These are phyloP conservation scores for Procambarus virginalis DNA, from an alignment of 1,140 invertebrate species.

Conservation along the genomic window DNA sequence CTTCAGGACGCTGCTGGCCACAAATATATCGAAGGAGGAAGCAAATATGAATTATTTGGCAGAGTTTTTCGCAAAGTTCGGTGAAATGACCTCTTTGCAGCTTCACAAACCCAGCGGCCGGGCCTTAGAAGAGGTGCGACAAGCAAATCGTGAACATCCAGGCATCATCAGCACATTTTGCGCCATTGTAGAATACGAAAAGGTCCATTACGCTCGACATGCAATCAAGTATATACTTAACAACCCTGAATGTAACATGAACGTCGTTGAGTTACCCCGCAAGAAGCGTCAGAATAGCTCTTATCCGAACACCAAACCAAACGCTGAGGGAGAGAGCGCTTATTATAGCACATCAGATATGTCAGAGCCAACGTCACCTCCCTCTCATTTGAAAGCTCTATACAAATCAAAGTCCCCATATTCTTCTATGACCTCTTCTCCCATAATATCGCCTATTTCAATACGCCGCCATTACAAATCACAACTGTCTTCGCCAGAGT, in stretches of 20 bases:
- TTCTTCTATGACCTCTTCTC: conserved; percentile 26
- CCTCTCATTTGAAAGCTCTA: background rate
- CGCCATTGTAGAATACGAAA: conserved; percentile 91
- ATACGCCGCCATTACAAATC: background rate
- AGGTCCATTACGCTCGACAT: conserved; percentile 75
- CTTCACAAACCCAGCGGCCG: conserved; percentile 90
- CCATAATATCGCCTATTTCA: background rate
- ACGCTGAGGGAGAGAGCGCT: conserved; percentile 56
- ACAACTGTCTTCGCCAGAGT: conserved; percentile 39
- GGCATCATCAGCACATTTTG: conserved; percentile 83
- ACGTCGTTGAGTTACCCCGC: conserved; percentile 44
- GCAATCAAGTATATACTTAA: conserved; percentile 72
- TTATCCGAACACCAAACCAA: background rate
- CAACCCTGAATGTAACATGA: conserved; percentile 23
- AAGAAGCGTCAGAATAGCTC: conserved; percentile 18
- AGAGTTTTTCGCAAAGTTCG: conserved; percentile 88
- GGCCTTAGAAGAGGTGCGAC: conserved; percentile 90
- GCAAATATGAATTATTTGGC: conserved; percentile 90
- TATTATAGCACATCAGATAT: conserved; percentile 67
- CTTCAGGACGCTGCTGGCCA: conserved; percentile 87
- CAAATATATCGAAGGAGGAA: conserved; percentile 87
- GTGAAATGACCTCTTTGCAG: conserved; percentile 89
- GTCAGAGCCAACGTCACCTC: conserved; percentile 61
- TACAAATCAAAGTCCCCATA: conserved; percentile 4
- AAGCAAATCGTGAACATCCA: conserved; percentile 92